Percentiles rank a stretch among this genome's conserved stretches.
Evolutionary conservation across 2,888 invertebrate genomes (phyloP).

Genomic region (Microchrysa polita): DNA sequence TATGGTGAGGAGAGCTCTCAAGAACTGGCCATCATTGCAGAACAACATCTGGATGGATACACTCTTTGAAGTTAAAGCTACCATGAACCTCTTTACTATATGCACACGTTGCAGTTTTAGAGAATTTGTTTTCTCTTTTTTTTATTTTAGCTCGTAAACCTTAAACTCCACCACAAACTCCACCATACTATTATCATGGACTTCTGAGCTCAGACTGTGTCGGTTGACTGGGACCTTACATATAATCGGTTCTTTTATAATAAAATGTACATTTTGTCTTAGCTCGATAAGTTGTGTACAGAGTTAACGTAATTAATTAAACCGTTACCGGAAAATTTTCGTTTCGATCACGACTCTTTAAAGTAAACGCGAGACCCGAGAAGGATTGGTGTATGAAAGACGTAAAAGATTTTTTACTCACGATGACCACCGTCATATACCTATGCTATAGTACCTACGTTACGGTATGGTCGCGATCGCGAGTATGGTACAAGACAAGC

Average conservation of each 20-base stretch:
- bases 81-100: constrained; percentile 22
- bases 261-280: constrained; percentile 39
- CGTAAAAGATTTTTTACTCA: not conserved
- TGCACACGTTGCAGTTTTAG: not conserved
- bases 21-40: constrained; percentile 11
- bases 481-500: too few relatives aligned
- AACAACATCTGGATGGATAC: too few relatives aligned
- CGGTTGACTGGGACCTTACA: not conserved
- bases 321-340: constrained; percentile 59
- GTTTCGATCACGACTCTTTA: constrained; percentile 47
- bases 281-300: constrained; percentile 42
- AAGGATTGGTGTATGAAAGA: not conserved
- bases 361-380: not conserved
- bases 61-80: not conserved
- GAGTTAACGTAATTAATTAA: constrained; percentile 63
- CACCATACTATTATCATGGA: too few relatives aligned
- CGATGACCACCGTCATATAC: too few relatives aligned
- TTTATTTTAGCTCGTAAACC: too few relatives aligned
- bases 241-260: constrained; percentile 7
- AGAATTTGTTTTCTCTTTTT: not conserved
- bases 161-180: too few relatives aligned
- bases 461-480: too few relatives aligned
- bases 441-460: too few relatives aligned
- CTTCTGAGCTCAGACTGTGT: not conserved
- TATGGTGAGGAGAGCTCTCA: constrained; percentile 5